phyloP scores from a whole-genome alignment of 2,113 vertebrate genomes.

The Zosterops pallidus region DNA sequence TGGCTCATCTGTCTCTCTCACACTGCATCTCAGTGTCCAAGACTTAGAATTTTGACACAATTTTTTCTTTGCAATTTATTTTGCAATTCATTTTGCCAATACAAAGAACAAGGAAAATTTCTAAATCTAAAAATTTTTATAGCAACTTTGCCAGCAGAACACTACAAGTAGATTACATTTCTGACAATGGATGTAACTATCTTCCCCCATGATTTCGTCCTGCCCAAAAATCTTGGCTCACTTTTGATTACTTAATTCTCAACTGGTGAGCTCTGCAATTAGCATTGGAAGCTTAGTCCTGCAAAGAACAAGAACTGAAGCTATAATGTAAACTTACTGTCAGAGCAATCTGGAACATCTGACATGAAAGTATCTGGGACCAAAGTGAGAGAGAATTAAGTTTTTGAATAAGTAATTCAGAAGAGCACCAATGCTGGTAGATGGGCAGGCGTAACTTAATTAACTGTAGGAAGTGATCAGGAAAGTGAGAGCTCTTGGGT shows the following conservation, averaged over 20 bases:
- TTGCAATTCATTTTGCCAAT: background rate
- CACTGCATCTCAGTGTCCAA: accelerated
- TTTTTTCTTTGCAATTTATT: background rate
- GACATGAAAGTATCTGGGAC: background rate
- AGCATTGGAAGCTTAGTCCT: background rate
- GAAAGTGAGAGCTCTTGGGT: background rate
- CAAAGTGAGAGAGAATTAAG: background rate
- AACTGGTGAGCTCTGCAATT: background rate
- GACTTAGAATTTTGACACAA: background rate
- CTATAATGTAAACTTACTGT: background rate
- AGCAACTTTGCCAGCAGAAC: background rate
- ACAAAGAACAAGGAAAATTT: background rate
- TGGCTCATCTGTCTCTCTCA: background rate
- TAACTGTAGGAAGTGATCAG: background rate
- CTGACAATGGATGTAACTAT: background rate
- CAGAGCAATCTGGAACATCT: background rate
- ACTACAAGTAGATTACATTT: background rate
- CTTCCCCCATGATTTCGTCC: background rate
- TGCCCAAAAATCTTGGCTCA: background rate
- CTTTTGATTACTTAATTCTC: background rate
- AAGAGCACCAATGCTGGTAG: background rate
- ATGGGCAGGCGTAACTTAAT: background rate
- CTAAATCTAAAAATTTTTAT: background rate
- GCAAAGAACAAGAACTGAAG: background rate
- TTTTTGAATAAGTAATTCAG: background rate